Base-by-base conservation (phyloP, 2,113 vertebrate species). In the Clarias magur region DNA sequence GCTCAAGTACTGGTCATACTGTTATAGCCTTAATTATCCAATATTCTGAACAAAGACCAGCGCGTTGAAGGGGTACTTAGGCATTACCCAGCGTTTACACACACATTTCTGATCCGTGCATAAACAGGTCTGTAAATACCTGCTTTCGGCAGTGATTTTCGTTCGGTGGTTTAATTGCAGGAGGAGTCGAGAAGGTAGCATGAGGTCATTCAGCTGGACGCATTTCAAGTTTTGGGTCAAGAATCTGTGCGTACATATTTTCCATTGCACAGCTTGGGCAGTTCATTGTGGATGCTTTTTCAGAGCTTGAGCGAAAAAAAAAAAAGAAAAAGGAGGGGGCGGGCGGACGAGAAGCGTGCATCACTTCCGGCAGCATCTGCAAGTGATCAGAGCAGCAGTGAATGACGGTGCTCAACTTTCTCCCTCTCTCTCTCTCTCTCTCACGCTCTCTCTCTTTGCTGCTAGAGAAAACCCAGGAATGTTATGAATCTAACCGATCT, bases 331-430 rank as follows among this genome's bases (percentile, higher is more conserved):
- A 42, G 6, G 6, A 0, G 42, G 42, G 42, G 91, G 89, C 65
- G 86, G 83, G 83, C 81, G 91, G 93, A 95, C 90, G 92, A 93
- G 88, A 93, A 92, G 90, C 88, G 89, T 91, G 89, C 92, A 89
- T 95, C 86, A 90, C 94, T 96, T 96, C 93, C 93, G 91, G 90
- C 81, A 88, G 89, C 94, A 95, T 95, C 95, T 96, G 95, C 94
- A 91, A 94, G 90, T 91, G 89, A 93, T 94, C 93, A 94, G 91
- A 88, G 82, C 5, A 27, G 63, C 79, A 75, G 88, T 89, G 67
- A 82, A 82, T 25, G 80, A 88, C 85, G 90, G 91, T 11, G 80
- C 42, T 86, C 68, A 38, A 19, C 70, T 30, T 84, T 56, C 75
- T 80, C 67, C n/a, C 68, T 63, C 84, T 67, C 54, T 80, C 67